These are phyloP conservation scores for Synergus umbraculus DNA, from an alignment of 2,888 invertebrate genomes.

Conservation along the genomic window DNA sequence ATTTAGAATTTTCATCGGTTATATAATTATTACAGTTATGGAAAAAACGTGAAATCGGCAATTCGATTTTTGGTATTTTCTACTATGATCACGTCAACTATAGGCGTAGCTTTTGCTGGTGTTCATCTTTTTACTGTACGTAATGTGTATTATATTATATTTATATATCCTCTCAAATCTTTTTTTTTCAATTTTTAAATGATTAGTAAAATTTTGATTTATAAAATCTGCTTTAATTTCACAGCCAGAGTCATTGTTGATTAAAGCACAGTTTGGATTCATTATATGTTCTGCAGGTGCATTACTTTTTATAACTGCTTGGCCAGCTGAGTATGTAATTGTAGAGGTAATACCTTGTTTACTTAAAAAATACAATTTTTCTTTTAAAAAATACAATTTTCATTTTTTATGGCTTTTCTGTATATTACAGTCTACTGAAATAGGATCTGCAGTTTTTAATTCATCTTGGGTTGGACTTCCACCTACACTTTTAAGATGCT, in stretches of 20 bases:
- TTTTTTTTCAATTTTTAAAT: neutral
- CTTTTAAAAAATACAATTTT: neutral
- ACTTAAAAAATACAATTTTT: neutral
- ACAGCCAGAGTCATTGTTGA: constrained; percentile 2
- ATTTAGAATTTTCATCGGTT: neutral
- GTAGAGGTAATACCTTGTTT: neutral
- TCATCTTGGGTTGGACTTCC: constrained; percentile 22
- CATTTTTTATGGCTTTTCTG: neutral
- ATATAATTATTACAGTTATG: neutral
- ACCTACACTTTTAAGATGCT: neutral
- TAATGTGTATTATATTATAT: neutral
- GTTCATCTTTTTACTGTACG: constrained; percentile 17
- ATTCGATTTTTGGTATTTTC: neutral
- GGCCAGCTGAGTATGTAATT: constrained; percentile 24
- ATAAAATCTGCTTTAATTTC: neutral
- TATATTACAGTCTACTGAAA: neutral
- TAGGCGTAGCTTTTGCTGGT: constrained; percentile 9
- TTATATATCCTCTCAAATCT: neutral
- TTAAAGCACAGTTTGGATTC: constrained; percentile 20
- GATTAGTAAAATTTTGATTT: neutral
- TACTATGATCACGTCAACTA: neutral
- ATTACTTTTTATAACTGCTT: constrained; percentile 23
- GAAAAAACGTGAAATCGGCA: neutral
- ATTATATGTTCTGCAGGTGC: constrained; percentile 21
- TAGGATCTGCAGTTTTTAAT: constrained; percentile 7